Base-by-base conservation (phyloP, 2,797 vertebrate species). In the Odontamblyopus lacepedii region DNA sequence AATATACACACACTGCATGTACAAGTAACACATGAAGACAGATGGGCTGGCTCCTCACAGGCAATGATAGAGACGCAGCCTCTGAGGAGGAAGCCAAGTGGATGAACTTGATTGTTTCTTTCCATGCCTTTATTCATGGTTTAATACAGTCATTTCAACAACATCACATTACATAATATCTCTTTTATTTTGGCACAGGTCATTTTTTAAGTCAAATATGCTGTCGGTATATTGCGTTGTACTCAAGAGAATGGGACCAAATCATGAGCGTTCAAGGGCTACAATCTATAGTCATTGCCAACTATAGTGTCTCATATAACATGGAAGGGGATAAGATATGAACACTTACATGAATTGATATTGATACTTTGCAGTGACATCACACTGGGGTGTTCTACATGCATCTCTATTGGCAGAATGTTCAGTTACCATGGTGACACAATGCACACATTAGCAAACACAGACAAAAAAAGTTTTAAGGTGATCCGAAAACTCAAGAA, bases 11-110 rank as follows among this genome's bases (percentile, higher is more conserved):
- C 41, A 44, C 41, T 44, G 41, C 41, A 44, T 61, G 60, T 32
- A 70, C 71, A 73, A 71, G 53, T 50, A 83, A 72, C 67, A 87
- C 41, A 84, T 69, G 75, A 35, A 72, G 35, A 63, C 56, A 70
- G 69, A 72, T 29, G 26, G 57, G 41, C 32, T 18, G 63, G 63
- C 63, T 44, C n/a, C 2, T 44, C 63, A 23, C 35, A 26, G 38
- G 63, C 12, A 64, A 26, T 65, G 63, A 66, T 19, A 19, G 63
- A 50, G 63, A 65, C 29, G 12, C 16, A 32, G 9, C 27, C 2
- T 23, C 3, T 30, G 2, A 53, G 29, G 29, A 29, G 8, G 44
- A 67, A 48, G 48, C 65, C 48, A 30, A 53, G 9, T 53, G 65
- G 7, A 30, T n/a, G 48, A n/a, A 4, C 6, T 53, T 32, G 29